phyloP scores from a whole-genome alignment of 2,797 vertebrate genomes.

The Pempheris klunzingeri region DNA sequence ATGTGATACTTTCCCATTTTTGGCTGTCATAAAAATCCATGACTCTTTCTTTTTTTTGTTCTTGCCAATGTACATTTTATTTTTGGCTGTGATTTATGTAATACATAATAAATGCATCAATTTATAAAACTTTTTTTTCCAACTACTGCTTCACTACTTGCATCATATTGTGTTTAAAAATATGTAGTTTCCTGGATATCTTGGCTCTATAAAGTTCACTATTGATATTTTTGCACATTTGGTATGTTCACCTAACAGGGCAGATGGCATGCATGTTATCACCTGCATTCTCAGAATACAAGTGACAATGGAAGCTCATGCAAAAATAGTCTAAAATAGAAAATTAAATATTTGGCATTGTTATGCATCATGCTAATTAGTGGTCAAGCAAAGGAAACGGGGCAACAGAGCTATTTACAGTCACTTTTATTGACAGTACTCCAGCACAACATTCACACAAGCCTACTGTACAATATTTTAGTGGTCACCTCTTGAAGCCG shows the following conservation, averaged over 20 bases:
- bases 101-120: constrained; percentile 62
- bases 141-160: neutral
- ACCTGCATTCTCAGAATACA: neutral
- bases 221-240: neutral
- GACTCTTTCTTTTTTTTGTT: neutral
- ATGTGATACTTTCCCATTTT: neutral
- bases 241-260: neutral
- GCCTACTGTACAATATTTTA: constrained; percentile 68
- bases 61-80: constrained; percentile 34
- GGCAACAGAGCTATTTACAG: constrained; percentile 50
- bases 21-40: neutral
- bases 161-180: neutral
- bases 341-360: neutral
- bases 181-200: no score
- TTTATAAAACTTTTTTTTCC: constrained; percentile 11
- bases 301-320: constrained; percentile 16
- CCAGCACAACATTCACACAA: constrained; percentile 78
- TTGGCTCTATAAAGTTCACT: neutral
- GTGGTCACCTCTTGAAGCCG: constrained; percentile 66
- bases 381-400: constrained; percentile 19
- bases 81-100: constrained; percentile 38
- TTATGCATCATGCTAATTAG: constrained; percentile 20
- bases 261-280: constrained; percentile 8
- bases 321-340: neutral
- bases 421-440: constrained; percentile 83